Percentiles rank a stretch among this genome's conserved stretches.
These are phyloP conservation scores for Hafferia zeledoni DNA, from an alignment of 2,797 vertebrate species.

Conservation along the genomic window DNA sequence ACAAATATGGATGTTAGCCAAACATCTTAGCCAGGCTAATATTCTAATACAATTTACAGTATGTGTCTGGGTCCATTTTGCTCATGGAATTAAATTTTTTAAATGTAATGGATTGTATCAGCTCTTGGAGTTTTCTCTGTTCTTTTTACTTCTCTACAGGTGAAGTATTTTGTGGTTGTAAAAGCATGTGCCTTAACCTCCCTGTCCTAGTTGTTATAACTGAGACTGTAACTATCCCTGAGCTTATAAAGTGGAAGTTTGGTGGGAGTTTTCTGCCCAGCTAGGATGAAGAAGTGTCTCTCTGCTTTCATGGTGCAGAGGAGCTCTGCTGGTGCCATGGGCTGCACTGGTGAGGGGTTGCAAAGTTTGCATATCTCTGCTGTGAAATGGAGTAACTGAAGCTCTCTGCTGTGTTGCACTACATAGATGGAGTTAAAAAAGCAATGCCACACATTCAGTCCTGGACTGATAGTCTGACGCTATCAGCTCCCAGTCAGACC, in stretches of 20 bases:
- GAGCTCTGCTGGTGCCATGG: not conserved
- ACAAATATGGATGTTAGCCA: constrained; percentile 68
- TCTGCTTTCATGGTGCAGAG: not conserved
- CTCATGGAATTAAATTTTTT: constrained; percentile 37
- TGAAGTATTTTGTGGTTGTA: not conserved
- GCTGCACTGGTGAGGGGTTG: not conserved
- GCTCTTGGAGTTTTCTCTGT: not conserved
- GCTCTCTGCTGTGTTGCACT: not conserved
- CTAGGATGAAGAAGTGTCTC: not conserved
- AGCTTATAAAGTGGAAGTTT: not conserved
- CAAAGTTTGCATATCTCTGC: not conserved
- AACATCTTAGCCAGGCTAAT: constrained; percentile 60
- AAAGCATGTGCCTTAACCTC: not conserved
- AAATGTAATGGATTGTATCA: constrained; percentile 42
- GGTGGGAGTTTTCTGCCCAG: not conserved
- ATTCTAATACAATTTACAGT: constrained; percentile 61
- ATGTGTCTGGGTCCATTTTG: constrained; percentile 55
- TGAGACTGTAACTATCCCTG: not conserved
- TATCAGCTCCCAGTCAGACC: not conserved
- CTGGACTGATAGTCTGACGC: not conserved
- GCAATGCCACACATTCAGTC: not conserved
- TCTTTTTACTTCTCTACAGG: not conserved
- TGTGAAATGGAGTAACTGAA: not conserved
- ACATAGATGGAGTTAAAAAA: not conserved
- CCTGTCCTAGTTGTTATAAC: not conserved